Percentiles rank a stretch among this genome's conserved stretches.
phyloP scores from a whole-genome alignment of 2,888 invertebrate species.

The Agrotis segetum region DNA sequence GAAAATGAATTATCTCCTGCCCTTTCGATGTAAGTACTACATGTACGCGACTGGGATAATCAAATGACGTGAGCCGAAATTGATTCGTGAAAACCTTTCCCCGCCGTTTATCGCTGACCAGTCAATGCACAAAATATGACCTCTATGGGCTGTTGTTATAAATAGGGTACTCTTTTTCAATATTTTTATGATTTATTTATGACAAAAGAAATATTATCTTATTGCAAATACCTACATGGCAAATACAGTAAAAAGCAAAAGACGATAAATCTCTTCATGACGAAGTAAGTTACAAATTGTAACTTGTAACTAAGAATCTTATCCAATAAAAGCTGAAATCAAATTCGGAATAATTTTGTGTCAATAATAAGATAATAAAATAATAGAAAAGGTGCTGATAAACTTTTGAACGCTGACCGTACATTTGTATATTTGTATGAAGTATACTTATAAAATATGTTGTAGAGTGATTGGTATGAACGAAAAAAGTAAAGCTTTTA shows the following conservation, averaged over 20 bases:
- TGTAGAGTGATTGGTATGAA: conserved; percentile 40
- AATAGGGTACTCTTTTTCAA: background rate
- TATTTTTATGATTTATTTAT: background rate
- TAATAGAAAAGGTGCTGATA: background rate
- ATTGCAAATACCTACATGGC: too few species aligned
- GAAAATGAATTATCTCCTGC: conserved; percentile 83
- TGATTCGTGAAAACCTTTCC: conserved; percentile 74
- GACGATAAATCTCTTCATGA: too few species aligned
- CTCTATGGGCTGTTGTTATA: conserved; percentile 19
- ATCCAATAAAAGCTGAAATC: background rate
- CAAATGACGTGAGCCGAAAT: conserved; percentile 78
- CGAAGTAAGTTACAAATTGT: too few species aligned
- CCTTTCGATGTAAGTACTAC: conserved; percentile 74
- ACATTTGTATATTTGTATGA: background rate
- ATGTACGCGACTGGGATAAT: conserved; percentile 75
- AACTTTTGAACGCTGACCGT: background rate
- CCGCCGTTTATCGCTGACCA: conserved; percentile 53
- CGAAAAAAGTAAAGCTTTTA: conserved; percentile 33
- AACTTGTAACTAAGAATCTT: too few species aligned
- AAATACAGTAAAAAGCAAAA: too few species aligned
- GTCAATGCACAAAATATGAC: conserved; percentile 49
- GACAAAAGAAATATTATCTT: too few species aligned
- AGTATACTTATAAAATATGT: too few species aligned
- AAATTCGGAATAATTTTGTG: background rate
- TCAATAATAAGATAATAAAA: too few species aligned